phyloP scores from a whole-genome alignment of 2,113 vertebrate species.

The Mastomys natalensis region DNA sequence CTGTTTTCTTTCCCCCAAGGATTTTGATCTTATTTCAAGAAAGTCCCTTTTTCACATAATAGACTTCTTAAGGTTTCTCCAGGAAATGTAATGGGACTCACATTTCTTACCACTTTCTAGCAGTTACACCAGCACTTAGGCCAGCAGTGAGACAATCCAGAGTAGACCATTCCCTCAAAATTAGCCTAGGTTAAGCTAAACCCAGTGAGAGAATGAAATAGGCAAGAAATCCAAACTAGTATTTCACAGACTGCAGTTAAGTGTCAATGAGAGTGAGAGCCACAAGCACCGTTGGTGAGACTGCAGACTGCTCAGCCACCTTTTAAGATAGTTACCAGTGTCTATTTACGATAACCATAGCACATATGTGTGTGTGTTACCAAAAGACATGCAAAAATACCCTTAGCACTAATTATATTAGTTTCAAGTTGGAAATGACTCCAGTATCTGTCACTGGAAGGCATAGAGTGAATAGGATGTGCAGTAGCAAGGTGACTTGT shows the following conservation, averaged over 20 bases:
- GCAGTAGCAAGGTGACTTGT: not conserved
- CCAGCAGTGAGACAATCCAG: not conserved
- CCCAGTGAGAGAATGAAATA: constrained; percentile 12
- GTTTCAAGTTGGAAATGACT: constrained; percentile 5
- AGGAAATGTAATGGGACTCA: not conserved
- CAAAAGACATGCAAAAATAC: not conserved
- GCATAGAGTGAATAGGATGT: not conserved
- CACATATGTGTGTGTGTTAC: not conserved
- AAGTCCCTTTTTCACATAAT: constrained; percentile 34
- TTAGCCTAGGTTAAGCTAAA: not conserved
- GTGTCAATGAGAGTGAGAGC: not conserved
- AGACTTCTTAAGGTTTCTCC: not conserved
- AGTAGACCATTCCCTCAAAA: not conserved
- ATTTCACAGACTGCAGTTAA: not conserved
- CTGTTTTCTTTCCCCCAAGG: not conserved
- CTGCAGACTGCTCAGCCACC: not conserved
- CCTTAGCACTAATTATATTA: not conserved
- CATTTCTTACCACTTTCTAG: constrained; percentile 15
- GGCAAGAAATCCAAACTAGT: not conserved
- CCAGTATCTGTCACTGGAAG: not conserved
- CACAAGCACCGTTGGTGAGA: not conserved
- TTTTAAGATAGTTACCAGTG: not conserved
- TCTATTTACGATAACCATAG: not conserved
- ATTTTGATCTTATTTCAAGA: not conserved
- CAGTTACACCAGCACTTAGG: not conserved